These are phyloP conservation scores for Psococerastis gibbosa DNA, from an alignment of 2,888 invertebrate species.

Conservation along the genomic window DNA sequence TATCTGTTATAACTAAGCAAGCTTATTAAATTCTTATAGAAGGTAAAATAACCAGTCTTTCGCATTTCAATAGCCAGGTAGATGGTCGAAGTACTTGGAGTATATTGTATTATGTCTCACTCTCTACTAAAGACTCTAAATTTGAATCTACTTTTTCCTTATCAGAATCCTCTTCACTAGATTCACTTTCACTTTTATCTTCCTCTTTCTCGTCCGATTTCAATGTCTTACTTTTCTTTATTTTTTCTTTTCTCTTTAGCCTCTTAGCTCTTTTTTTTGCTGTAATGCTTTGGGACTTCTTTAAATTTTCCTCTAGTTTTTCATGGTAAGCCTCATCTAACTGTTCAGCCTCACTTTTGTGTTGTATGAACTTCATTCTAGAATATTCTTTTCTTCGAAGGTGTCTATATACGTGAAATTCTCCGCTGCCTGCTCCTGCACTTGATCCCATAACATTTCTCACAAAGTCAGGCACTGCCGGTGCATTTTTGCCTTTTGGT, in stretches of 20 bases:
- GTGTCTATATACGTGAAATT: slow-evolving; percentile 96
- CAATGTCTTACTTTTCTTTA: slow-evolving; percentile 21
- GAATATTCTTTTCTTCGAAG: slow-evolving; percentile 90
- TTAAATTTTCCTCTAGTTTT: slow-evolving; percentile 57
- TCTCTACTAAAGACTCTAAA: too few relatives aligned
- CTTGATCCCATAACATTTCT: slow-evolving; percentile 99
- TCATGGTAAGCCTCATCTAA: slow-evolving; percentile 63
- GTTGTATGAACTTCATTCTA: slow-evolving; percentile 80
- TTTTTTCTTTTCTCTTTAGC: slow-evolving; percentile 49
- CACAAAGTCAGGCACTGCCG: slow-evolving; percentile 82
- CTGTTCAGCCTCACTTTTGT: slow-evolving; percentile 69
- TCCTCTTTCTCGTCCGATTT: slow-evolving; percentile 13
- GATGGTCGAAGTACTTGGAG: too few relatives aligned
- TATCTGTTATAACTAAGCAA: too few relatives aligned
- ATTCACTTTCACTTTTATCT: slow-evolving; percentile 17
- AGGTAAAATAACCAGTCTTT: too few relatives aligned
- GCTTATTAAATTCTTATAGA: too few relatives aligned
- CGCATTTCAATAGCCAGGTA: too few relatives aligned
- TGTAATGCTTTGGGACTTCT: slow-evolving; percentile 55
- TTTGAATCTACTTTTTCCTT: too few relatives aligned
- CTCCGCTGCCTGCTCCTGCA: slow-evolving; percentile 97
- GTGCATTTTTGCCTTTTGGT: slow-evolving; percentile 54
- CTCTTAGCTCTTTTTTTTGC: slow-evolving; percentile 86
- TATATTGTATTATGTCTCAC: too few relatives aligned
- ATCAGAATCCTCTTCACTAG: slow-evolving; percentile 18